Evolutionary conservation across 2,888 invertebrate genomes (phyloP), one percentile per base, ranked within the genome.

Genomic region (Tinea semifulvella): DNA sequence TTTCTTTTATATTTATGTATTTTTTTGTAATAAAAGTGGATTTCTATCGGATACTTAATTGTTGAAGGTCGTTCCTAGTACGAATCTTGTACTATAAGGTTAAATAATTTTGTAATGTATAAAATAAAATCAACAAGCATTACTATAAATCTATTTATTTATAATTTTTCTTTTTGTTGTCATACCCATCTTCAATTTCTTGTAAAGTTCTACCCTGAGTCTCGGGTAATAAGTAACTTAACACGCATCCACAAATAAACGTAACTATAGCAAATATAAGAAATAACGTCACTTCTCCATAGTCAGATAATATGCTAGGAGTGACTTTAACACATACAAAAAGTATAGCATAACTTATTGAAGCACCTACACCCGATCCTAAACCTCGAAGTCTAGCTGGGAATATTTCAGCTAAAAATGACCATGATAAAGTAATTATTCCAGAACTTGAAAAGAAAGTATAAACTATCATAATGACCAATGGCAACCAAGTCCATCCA

Each of bases 171-270:
- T n/a, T n/a, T 25, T 50, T 57, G 14, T 51, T 56, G 42, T 56
- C 63, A 48, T 65, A 54, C 31, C 49, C 52, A 49, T 69, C 56
- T 87, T 61, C 89, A 84, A 53, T 91, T 74, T 44, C 88, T 85
- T 61, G 85, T 69, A 60, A 91, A 84, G 73, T 93, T 88, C 62
- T 91, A 84, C 54, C 84, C 50, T 59, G 58, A 1, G 70, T 70
- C 38, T 70, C 68, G 5, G 68, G 70, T 42, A 70, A 48, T 14
- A 62, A 49, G 48, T 62, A 66, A 43, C 49, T 49, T 31, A 70
- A 48, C 3, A 54, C 36, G 10, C 60, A 16, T 14, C 56, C 53
- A 18, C 56, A 49, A 16, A 61, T 8, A 2, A 60, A 46, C 0
- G 62, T 61, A 1, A 59, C 42, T 7, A 49, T 38, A 3, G 61